phyloP scores from a whole-genome alignment of 2,888 invertebrate species.

The Panzeria rudis region DNA sequence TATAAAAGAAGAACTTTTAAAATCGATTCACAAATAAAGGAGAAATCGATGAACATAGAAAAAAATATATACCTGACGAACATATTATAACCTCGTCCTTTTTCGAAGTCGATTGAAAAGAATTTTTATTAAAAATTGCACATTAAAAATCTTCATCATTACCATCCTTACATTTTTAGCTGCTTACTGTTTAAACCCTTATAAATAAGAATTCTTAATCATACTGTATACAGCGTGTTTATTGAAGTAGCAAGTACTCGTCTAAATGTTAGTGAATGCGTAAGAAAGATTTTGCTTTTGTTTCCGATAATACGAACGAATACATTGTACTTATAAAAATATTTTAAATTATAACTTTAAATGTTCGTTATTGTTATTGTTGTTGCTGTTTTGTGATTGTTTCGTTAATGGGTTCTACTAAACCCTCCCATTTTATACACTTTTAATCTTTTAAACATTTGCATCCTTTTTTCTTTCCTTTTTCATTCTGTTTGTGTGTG shows the following conservation, averaged over 20 bases:
- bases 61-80: no score
- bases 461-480: conserved; percentile 58
- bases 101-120: no score
- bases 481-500: neutral
- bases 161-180: neutral
- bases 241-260: conserved; percentile 11
- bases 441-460: conserved; percentile 67
- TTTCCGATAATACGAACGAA: conserved; percentile 14
- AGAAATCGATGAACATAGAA: no score
- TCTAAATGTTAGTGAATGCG: conserved; percentile 11
- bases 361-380: conserved; percentile 41
- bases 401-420: conserved; percentile 64
- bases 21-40: no score
- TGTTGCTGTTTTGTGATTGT: conserved; percentile 44
- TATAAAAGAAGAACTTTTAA: no score
- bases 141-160: no score
- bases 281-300: conserved; percentile 15
- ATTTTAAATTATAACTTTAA: conserved; percentile 62
- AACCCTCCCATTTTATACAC: conserved; percentile 69
- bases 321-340: conserved; percentile 51
- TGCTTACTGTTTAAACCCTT: conserved; percentile 46
- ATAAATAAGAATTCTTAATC: neutral
- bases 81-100: no score
- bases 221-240: neutral
- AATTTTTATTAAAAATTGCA: no score